Evolutionary conservation across 2,113 vertebrate genomes (phyloP).

Genomic region (Zosterops borbonicus): DNA sequence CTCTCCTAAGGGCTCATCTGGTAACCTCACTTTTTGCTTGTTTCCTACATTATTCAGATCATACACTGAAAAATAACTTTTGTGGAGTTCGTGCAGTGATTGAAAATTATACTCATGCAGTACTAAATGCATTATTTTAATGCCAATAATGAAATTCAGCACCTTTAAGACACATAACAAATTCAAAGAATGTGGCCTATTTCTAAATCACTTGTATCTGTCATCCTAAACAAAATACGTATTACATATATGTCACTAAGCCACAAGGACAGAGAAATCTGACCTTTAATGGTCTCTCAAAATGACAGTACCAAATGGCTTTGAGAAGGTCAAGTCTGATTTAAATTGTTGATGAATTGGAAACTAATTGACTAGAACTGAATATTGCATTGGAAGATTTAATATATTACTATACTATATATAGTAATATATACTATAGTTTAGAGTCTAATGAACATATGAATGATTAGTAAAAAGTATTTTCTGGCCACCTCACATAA

Average conservation of each 20-base stretch:
- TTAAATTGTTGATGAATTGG: conserved; percentile 76
- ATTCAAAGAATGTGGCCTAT: conserved; percentile 1
- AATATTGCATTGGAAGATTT: conserved; percentile 57
- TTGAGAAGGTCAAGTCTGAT: conserved; percentile 76
- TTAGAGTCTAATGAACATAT: conserved; percentile 59
- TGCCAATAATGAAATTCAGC: not conserved
- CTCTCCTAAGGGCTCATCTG: not conserved
- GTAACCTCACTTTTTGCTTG: not conserved
- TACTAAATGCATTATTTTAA: not conserved
- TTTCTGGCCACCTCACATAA: conserved; percentile 34
- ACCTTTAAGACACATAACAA: conserved; percentile 42
- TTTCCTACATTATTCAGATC: not conserved
- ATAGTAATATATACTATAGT: conserved; percentile 14
- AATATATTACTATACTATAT: too few species aligned
- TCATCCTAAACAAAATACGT: conserved; percentile 50
- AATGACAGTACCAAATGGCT: conserved; percentile 62
- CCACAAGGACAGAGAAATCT: conserved; percentile 56
- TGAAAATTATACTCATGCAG: not conserved
- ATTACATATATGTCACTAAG: conserved; percentile 42
- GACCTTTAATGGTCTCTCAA: conserved; percentile 69
- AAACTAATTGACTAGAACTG: conserved; percentile 71
- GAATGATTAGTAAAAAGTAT: conserved; percentile 63
- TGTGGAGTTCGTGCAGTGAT: not conserved
- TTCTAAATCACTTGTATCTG: conserved; percentile 48
- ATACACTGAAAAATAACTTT: not conserved